Evolutionary conservation across 2,888 invertebrate genomes (phyloP), one percentile per base, ranked within the genome.

Genomic region (Tenodera sinensis): DNA sequence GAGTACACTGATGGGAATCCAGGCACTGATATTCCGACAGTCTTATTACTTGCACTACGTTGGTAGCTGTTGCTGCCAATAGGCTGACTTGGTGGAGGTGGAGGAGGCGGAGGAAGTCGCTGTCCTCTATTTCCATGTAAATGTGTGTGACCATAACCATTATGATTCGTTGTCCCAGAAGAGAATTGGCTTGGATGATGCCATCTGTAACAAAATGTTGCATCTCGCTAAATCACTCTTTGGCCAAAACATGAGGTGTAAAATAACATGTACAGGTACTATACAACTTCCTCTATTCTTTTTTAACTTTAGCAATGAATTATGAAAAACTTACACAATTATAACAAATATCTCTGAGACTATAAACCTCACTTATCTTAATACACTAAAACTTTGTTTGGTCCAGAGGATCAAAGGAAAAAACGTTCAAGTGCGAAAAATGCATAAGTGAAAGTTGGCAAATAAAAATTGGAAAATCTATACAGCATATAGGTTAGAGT

Each of bases 71-170:
- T 71, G 84, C 28, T 34, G 83, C 84, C 84, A 81, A 42, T 30
- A 27, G 89, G 84, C 54, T 47, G 85, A 27, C 85, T 28, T 30
- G 89, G 89, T 28, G 88, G 85, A 28, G 90, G 47, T 83, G 88
- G 85, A n/a, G 86, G 81, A 30, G 88, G 85, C 14, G 82, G 89
- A 28, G 90, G 87, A 27, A 88, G 82, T 42, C 88, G 86, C 28
- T 89, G 86, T 30, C 90, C 88, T 83, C 88, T 84, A 83, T 81
- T 34, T 30, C 87, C 84, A 47, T 85, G 88, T 20, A 71, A 84
- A 81, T 88, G 89, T 15, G 83, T 88, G 89, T 90, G 90, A 54
- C 86, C 42, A 84, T 85, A 90, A 85, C 88, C 89, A 84, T 90
- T 89, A 85, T 84, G 88, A 87, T 85, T 89, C 47, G 88, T 83